phyloP scores from a whole-genome alignment of 2,888 invertebrate genomes.

The Axea sp. region DNA sequence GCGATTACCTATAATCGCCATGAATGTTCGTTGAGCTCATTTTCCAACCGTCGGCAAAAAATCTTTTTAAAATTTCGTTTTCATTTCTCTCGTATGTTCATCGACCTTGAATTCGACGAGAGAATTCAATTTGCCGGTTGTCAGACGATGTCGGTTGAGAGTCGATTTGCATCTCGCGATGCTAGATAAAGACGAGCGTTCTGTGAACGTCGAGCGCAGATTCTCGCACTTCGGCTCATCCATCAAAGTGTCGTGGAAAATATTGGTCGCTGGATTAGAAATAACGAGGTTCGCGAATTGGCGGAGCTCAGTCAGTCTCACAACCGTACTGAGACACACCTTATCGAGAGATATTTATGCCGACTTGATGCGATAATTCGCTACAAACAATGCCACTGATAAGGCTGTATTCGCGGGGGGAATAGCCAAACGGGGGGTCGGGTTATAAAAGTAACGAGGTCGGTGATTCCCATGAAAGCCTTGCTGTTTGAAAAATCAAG shows the following conservation, averaged over 20 bases:
- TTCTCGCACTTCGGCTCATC: slow-evolving; percentile 48
- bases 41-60: too few relatives aligned
- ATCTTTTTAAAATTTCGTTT: too few relatives aligned
- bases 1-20: too few relatives aligned
- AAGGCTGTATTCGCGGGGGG: slow-evolving; percentile 32
- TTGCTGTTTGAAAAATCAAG: slow-evolving; percentile 30
- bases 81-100: background rate
- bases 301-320: background rate
- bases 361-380: slow-evolving; percentile 23
- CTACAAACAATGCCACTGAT: slow-evolving; percentile 44
- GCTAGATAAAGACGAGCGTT: slow-evolving; percentile 52
- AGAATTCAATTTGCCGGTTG: slow-evolving; percentile 72
- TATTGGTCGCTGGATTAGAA: slow-evolving; percentile 34
- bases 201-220: slow-evolving; percentile 24
- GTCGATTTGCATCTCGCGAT: slow-evolving; percentile 60
- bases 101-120: slow-evolving; percentile 57
- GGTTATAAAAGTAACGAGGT: slow-evolving; percentile 23
- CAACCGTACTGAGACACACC: background rate
- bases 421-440: slow-evolving; percentile 16
- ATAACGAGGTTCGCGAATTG: slow-evolving; percentile 30
- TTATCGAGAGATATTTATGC: slow-evolving; percentile 19
- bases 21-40: too few relatives aligned
- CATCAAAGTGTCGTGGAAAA: slow-evolving; percentile 39
- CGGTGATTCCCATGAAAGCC: slow-evolving; percentile 15
- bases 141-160: slow-evolving; percentile 58